These are phyloP conservation scores for Pteropus rufus DNA, from an alignment of 2,797 vertebrate species.

Conservation along the genomic window DNA sequence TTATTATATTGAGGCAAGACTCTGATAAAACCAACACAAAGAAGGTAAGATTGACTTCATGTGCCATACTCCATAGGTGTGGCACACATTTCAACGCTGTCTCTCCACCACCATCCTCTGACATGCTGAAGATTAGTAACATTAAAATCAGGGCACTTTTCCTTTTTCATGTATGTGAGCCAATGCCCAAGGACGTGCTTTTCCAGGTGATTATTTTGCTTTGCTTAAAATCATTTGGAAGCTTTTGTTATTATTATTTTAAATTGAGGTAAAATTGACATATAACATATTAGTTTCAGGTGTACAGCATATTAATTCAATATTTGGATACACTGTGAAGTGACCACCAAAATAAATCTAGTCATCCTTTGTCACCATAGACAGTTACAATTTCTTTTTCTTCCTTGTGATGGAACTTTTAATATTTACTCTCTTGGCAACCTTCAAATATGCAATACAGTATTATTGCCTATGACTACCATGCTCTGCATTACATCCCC, in stretches of 20 bases:
- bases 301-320: neutral
- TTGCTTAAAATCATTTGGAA: neutral
- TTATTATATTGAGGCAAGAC: neutral
- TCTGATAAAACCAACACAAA: neutral
- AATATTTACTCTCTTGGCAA: neutral
- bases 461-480: neutral
- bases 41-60: neutral
- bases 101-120: neutral
- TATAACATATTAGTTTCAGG: neutral
- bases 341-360: neutral
- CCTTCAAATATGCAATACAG: neutral
- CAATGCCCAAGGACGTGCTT: neutral
- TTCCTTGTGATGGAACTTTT: neutral
- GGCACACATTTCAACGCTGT: neutral
- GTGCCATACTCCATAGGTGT: neutral
- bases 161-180: neutral
- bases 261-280: neutral
- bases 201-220: neutral
- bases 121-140: neutral
- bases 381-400: too few species aligned
- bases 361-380: neutral
- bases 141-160: neutral
- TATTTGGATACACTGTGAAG: neutral
- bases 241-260: neutral
- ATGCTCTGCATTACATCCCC: neutral